These are phyloP conservation scores for Quiscalus mexicanus DNA, from an alignment of 2,113 vertebrate genomes.

Conservation along the genomic window DNA sequence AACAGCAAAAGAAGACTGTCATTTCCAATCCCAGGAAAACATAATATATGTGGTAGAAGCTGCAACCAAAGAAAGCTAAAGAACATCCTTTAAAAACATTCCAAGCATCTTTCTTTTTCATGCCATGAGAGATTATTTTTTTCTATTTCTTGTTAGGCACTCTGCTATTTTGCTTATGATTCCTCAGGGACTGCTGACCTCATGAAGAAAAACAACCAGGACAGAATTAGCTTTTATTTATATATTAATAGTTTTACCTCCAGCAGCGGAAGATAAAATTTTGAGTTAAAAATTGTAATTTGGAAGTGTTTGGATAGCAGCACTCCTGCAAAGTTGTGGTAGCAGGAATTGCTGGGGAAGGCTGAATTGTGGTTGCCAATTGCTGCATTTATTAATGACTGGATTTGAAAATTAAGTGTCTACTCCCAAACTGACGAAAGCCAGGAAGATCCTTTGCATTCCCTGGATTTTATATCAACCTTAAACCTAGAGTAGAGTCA, in stretches of 20 bases:
- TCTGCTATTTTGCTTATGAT: conserved; percentile 56
- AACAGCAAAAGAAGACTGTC: neutral
- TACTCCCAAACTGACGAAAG: neutral
- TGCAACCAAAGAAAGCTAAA: conserved; percentile 61
- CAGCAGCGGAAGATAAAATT: conserved; percentile 25
- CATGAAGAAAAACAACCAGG: conserved; percentile 59
- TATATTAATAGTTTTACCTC: conserved; percentile 59
- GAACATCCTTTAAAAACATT: conserved; percentile 67
- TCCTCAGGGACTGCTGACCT: conserved; percentile 44
- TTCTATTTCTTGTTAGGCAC: conserved; percentile 41
- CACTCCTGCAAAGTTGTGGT: neutral
- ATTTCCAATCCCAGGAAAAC: conserved; percentile 9
- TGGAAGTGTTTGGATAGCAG: conserved; percentile 5
- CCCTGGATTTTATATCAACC: conserved; percentile 17
- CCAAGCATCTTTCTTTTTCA: conserved; percentile 56
- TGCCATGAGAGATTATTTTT: conserved; percentile 41
- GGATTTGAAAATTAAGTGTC: neutral
- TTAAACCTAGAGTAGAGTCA: neutral
- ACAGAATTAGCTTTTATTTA: conserved; percentile 64
- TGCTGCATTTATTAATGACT: neutral
- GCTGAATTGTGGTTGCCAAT: neutral
- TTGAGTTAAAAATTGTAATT: conserved; percentile 26
- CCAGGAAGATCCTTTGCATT: neutral
- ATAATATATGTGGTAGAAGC: conserved; percentile 15
- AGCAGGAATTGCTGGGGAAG: neutral